Base-by-base conservation (phyloP, 2,888 invertebrate species). In the Strigamia transsilvanica region DNA sequence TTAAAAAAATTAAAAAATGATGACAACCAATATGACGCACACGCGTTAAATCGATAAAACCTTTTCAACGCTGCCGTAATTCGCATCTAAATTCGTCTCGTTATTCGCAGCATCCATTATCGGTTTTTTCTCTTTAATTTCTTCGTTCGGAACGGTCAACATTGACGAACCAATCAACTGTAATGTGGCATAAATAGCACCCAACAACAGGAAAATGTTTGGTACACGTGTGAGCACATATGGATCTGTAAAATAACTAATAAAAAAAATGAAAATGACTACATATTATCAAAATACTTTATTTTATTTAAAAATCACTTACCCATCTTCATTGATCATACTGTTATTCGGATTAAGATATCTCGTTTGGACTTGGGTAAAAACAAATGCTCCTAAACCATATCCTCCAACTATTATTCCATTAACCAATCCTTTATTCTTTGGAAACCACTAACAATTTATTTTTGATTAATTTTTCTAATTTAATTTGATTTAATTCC, bases 351-450 rank as follows among this genome's bases (percentile, higher is more conserved):
- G 88, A 84, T 88, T 88, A 73, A 88, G 85, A 83, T 86, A 88
- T 15, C 84, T 85, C 10, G 88, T 88, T 84, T 88, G 88, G 23
- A 88, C 84, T 82, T 86, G 87, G 80, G 87, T 87, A 84, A 88
- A 88, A 73, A 88, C 85, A 82, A 88, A 86, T 2, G 87, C 86
- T 9, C 88, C 88, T 12, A 87, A 85, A 0, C 88, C 88, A 84
- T 87, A 88, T 1, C 88, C 88, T 32, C 86, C 87, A 18, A 88
- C 87, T 46, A 88, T 86, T 41, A 87, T 84, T 0, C 88, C 88
- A 84, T 86, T 87, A 9, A 87, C 87, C 7, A 88, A 82, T 5
- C 88, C 88, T 83, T 87, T 86, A 34, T 85, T 84, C 15, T 86
- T 82, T 0, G 88, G 88, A 82, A 87, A 86, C 88, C 88, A 88